phyloP scores from a whole-genome alignment of 2,888 invertebrate genomes.

The Danaus chrysippus region DNA sequence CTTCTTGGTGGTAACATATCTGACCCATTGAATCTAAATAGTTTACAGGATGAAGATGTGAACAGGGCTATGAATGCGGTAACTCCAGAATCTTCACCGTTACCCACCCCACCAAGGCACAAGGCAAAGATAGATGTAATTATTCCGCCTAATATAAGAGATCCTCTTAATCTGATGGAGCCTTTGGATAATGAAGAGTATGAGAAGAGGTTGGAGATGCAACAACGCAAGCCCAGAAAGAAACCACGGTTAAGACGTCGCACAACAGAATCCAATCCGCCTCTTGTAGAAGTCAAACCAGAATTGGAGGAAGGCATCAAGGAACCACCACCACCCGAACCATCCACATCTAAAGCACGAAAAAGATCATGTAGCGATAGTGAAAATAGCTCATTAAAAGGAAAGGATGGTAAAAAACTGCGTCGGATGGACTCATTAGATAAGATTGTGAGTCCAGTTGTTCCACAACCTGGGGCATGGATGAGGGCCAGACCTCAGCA shows the following conservation, averaged over 20 bases:
- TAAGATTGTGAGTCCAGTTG: conserved; percentile 94
- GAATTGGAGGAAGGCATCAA: conserved; percentile 56
- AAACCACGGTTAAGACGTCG: conserved; percentile 80
- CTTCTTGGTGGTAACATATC: conserved; percentile 96
- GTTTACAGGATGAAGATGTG: conserved; percentile 89
- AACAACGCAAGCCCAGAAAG: conserved; percentile 83
- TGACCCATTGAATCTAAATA: conserved; percentile 96
- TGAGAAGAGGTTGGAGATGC: conserved; percentile 86
- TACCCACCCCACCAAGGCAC: conserved; percentile 89
- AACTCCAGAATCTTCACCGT: conserved; percentile 94
- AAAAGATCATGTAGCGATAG: conserved; percentile 79
- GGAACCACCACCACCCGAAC: conserved; percentile 61
- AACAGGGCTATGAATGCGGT: conserved; percentile 91
- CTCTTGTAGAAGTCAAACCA: conserved; percentile 44
- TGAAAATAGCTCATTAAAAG: conserved; percentile 76
- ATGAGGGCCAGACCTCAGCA: conserved; percentile 77
- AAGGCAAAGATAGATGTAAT: conserved; percentile 92
- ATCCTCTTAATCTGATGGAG: conserved; percentile 92
- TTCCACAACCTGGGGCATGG: conserved; percentile 93
- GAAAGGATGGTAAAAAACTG: conserved; percentile 75
- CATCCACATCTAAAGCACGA: conserved; percentile 58
- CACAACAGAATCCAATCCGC: conserved; percentile 68
- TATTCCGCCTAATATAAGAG: conserved; percentile 94
- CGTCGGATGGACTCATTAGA: conserved; percentile 87
- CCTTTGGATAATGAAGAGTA: conserved; percentile 90